Evolutionary conservation across 2,113 vertebrate genomes (phyloP), one percentile per base, ranked within the genome.

Genomic region (Oreochromis tanganicae): DNA sequence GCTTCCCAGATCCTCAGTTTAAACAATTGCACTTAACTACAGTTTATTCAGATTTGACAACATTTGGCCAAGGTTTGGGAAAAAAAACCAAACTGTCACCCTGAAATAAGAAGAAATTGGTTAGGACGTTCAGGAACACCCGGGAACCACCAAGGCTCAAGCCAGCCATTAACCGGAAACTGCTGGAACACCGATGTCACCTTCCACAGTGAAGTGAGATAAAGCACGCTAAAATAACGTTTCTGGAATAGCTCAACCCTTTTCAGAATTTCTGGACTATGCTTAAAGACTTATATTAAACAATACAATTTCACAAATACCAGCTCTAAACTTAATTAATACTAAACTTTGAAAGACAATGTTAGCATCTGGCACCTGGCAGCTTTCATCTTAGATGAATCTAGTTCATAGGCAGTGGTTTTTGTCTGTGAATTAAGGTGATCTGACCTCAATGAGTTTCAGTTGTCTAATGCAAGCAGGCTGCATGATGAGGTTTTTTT

Each of bases 161-260:
- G 0, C 4, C 19, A 21, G 36, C 36, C 36, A 68, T 0, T 38
- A 68, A 68, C 4, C 0, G 1, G 63, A 41, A 68, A 68, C 11
- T 14, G 12, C 36, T 68, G n/a, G 63, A 21, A 68, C 36, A 68
- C 63, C 1, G 3, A 14, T 41, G 19, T 38, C n/a, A 68, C 36
- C 41, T n/a, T 21, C 3, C 19, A 68, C 34, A 24, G 36, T 68
- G 63, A 68, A 0, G 0, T 41, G n/a, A 41, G n/a, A 41, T 68
- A 41, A 68, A 68, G 63, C 63, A 68, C 12, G 36, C 11, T 41
- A 68, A 68, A 41, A 41, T 41, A 41, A 68, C 1, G 0, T 41
- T 24, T 41, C 36, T 68, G 63, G 19, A 21, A 66, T 38, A 66
- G 34, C 19, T 66, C 34, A 8, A 38, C 19, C 19, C 19, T 66